A percentile compares a stretch with the other conserved stretches of the same genome.
Conservation (phyloP, 2,888 invertebrate species). For the Eugnorisma glareosa region DNA sequence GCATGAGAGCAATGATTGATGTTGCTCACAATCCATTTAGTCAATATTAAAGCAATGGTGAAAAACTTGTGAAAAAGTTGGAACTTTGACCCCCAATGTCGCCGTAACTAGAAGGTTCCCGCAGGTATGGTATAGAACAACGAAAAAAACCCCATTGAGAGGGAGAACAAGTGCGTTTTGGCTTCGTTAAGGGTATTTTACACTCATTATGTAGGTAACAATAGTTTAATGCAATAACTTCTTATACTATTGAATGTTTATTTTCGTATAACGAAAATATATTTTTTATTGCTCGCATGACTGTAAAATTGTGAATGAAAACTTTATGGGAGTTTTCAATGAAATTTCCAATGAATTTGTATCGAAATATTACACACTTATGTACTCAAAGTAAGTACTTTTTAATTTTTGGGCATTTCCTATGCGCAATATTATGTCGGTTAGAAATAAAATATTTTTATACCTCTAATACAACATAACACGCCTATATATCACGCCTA, state of each 20-base stretch:
- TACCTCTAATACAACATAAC: background rate
- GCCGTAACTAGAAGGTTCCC: too few species aligned
- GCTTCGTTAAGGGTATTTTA: too few species aligned
- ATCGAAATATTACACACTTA: background rate
- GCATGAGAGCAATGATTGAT: background rate
- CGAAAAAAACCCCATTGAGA: too few species aligned
- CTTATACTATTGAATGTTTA: conserved; percentile 4
- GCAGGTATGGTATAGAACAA: too few species aligned
- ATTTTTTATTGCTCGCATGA: conserved; percentile 19
- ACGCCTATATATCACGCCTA: background rate
- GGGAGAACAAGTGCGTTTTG: too few species aligned
- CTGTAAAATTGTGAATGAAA: conserved; percentile 45
- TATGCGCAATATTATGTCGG: background rate
- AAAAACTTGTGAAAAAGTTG: too few species aligned
- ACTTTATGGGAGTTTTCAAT: conserved; percentile 14
- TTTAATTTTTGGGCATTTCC: background rate
- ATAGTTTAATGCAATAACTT: background rate
- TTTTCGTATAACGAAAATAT: conserved; percentile 32
- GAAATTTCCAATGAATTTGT: conserved; percentile 13
- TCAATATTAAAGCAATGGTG: background rate
- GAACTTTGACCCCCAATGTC: too few species aligned
- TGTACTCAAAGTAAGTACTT: background rate
- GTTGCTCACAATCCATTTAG: background rate
- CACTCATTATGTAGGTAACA: too few species aligned
- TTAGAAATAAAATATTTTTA: background rate